Conservation (phyloP, 2,888 invertebrate genomes). For the Bombyx huttoni region DNA sequence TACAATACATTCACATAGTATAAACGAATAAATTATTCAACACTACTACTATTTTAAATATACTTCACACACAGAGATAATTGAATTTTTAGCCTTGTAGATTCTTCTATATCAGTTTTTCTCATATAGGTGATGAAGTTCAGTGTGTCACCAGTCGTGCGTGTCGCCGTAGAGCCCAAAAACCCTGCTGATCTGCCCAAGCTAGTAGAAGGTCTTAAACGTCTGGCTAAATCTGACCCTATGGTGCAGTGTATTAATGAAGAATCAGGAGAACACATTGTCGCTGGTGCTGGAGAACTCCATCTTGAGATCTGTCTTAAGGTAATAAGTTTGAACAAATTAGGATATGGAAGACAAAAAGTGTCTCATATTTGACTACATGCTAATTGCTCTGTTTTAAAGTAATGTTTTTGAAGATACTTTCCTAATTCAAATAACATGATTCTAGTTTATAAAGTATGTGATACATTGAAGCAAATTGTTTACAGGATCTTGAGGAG, state of each 20-base stretch:
- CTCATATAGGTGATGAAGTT: constrained; percentile 97
- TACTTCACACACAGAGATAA: too few relatives aligned
- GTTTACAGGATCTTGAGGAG: constrained; percentile 88
- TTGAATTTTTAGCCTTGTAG: neutral
- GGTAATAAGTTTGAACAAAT: constrained; percentile 20
- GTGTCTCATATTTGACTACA: too few relatives aligned
- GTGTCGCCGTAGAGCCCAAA: constrained; percentile 99
- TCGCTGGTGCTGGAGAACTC: constrained; percentile 99
- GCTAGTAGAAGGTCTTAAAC: constrained; percentile 98
- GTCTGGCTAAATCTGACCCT: constrained; percentile 99
- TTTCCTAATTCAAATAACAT: too few relatives aligned
- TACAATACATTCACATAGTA: too few relatives aligned
- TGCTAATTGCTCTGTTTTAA: too few relatives aligned
- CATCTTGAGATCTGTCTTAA: constrained; percentile 99
- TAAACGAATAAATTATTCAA: too few relatives aligned
- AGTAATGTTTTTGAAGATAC: too few relatives aligned
- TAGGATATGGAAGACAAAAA: too few relatives aligned
- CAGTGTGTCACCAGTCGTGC: constrained; percentile 99
- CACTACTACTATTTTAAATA: too few relatives aligned
- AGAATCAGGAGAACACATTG: constrained; percentile 99
- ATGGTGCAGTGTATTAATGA: constrained; percentile 99
- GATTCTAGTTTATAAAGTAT: too few relatives aligned
- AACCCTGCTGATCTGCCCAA: constrained; percentile 99
- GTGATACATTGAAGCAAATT: neutral
- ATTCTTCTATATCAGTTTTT: neutral